Conservation (phyloP, 1,140 invertebrate genomes). For the Drosophila truncata region DNA sequence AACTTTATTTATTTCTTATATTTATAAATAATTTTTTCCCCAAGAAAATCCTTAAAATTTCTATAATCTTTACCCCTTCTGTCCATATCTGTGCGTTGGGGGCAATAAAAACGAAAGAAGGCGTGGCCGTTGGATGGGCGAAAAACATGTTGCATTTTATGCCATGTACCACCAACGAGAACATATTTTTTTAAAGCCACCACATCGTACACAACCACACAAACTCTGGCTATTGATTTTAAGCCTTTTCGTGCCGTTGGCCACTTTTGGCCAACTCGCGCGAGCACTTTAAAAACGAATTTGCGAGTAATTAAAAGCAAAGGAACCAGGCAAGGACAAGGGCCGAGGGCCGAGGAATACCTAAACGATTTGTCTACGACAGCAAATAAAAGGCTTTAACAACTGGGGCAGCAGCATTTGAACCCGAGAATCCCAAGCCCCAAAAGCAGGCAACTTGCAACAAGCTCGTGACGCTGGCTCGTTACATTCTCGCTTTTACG, state of each 20-base stretch:
- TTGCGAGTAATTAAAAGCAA: conserved; percentile 68
- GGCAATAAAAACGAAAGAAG: conserved; percentile 62
- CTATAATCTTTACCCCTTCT: neutral
- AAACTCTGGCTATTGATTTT: conserved; percentile 28
- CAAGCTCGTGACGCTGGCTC: conserved; percentile 63
- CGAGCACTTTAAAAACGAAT: conserved; percentile 49
- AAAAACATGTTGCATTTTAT: conserved; percentile 72
- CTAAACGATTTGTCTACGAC: conserved; percentile 61
- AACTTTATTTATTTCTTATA: no score
- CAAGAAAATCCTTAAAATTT: neutral
- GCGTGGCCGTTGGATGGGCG: conserved; percentile 19
- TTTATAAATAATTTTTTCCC: neutral
- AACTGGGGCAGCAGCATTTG: conserved; percentile 51
- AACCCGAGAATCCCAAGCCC: conserved; percentile 4
- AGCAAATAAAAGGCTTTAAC: conserved; percentile 75
- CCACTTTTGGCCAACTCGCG: conserved; percentile 16
- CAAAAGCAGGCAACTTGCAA: conserved; percentile 18
- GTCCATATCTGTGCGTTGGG: conserved; percentile 4
- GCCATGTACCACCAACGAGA: conserved; percentile 19
- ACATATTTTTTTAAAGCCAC: conserved; percentile 49
- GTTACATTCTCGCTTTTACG: conserved; percentile 79
- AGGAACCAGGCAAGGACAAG: neutral
- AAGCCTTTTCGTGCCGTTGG: conserved; percentile 24
- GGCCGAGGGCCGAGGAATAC: neutral
- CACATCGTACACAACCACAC: neutral